A percentile compares a stretch with the other conserved stretches of the same genome.
Evolutionary conservation across 2,797 vertebrate species (phyloP).

Genomic region (Heteromormyrus szaboi): DNA sequence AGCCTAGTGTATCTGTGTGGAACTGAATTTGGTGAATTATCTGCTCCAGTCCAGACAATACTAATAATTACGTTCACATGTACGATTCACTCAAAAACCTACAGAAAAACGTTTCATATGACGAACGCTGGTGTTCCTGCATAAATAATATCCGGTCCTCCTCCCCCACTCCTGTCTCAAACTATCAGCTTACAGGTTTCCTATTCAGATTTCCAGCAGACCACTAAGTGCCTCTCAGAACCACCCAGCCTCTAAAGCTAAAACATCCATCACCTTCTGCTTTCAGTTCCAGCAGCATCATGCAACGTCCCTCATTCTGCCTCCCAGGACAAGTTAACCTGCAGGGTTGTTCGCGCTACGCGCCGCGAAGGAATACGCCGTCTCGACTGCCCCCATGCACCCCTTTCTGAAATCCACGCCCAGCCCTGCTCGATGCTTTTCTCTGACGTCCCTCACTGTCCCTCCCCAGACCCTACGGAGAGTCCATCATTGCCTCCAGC

Average conservation of each 20-base stretch:
- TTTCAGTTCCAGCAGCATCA: not conserved
- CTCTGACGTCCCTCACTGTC: constrained; percentile 14
- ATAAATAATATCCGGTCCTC: not conserved
- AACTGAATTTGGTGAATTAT: not conserved
- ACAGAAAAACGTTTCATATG: not conserved
- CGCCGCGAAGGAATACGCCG: not conserved
- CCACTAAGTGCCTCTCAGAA: not conserved
- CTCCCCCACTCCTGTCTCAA: not conserved
- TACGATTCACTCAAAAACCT: not conserved
- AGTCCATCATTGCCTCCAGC: constrained; percentile 96
- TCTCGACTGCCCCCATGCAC: not conserved
- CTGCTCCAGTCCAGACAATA: not conserved
- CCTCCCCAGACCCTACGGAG: constrained; percentile 52
- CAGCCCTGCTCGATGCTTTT: not conserved
- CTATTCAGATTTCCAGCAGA: not conserved
- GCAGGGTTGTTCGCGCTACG: not conserved
- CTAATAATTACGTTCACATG: not conserved
- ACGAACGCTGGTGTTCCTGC: not conserved
- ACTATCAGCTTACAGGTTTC: not conserved
- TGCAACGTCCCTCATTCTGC: not conserved
- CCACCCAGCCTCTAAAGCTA: not conserved
- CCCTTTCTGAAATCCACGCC: not conserved
- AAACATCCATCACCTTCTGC: not conserved
- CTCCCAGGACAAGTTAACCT: not conserved
- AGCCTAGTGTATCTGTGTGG: not conserved